A percentile compares a stretch with the other conserved stretches of the same genome.
Evolutionary conservation across 2,797 vertebrate species (phyloP).

Genomic region (Dryobates pubescens): DNA sequence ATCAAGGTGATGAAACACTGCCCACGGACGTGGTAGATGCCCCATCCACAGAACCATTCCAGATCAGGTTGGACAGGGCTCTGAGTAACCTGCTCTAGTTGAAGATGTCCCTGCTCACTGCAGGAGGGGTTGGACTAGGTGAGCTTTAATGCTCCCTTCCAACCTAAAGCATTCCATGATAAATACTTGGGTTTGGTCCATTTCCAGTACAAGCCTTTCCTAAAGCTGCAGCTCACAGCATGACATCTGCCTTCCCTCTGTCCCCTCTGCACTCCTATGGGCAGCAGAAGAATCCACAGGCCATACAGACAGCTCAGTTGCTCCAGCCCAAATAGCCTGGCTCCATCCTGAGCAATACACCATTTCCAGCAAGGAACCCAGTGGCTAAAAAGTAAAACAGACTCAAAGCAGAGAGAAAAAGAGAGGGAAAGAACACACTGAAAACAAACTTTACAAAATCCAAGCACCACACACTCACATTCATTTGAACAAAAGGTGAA

Average conservation of each 20-base stretch:
- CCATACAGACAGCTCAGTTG: not conserved
- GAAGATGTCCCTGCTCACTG: not conserved
- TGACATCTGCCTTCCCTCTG: not conserved
- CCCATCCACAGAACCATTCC: not conserved
- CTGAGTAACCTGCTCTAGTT: not conserved
- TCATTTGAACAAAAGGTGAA: not conserved
- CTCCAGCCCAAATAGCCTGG: not conserved
- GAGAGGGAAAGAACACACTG: not conserved
- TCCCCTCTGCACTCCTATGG: not conserved
- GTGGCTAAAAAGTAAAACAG: not conserved
- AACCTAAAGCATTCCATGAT: not conserved
- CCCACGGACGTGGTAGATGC: not conserved
- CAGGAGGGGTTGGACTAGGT: not conserved
- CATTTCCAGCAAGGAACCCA: not conserved
- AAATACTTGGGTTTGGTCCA: not conserved
- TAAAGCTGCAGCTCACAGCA: not conserved
- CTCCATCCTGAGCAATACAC: not conserved
- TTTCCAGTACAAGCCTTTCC: not conserved
- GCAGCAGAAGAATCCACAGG: not conserved
- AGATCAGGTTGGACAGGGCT: not conserved
- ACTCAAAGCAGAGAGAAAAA: not conserved
- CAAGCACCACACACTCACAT: not conserved
- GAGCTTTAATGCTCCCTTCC: not conserved
- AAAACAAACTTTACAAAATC: not conserved
- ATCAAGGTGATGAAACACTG: too few species aligned